These are phyloP conservation scores for Agapornis canus DNA, from an alignment of 2,797 vertebrate species.

Conservation along the genomic window DNA sequence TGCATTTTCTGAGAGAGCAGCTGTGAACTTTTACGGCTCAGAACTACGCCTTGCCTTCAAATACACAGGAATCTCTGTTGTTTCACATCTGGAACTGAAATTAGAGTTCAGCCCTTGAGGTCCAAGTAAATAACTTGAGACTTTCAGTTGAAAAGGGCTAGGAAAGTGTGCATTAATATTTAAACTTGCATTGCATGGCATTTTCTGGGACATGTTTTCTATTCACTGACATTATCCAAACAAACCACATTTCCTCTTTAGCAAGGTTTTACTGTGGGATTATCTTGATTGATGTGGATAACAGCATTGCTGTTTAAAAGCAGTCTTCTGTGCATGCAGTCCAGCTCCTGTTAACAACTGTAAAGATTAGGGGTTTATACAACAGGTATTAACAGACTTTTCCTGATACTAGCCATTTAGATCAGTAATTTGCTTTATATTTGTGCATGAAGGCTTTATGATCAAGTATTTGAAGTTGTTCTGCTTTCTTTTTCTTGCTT, in stretches of 20 bases:
- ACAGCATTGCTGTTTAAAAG: not conserved
- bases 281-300: slow-evolving; percentile 46
- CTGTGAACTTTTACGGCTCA: not conserved
- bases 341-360: slow-evolving; percentile 41
- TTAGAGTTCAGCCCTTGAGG: not conserved
- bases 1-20: not conserved
- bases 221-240: slow-evolving; percentile 49
- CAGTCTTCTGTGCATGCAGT: not conserved
- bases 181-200: slow-evolving; percentile 38
- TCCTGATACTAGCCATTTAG: slow-evolving; percentile 46
- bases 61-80: not conserved
- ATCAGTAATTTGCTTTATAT: slow-evolving; percentile 23
- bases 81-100: slow-evolving; percentile 13
- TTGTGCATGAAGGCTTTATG: slow-evolving; percentile 1
- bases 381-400: slow-evolving; percentile 42
- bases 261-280: slow-evolving; percentile 32
- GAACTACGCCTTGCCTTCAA: not conserved
- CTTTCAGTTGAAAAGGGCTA: not conserved
- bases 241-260: slow-evolving; percentile 43
- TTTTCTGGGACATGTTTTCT: slow-evolving; percentile 41
- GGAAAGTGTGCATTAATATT: slow-evolving; percentile 32
- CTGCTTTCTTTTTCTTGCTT: not conserved
- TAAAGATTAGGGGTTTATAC: slow-evolving; percentile 53
- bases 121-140: not conserved
- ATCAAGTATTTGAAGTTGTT: not conserved